Base-by-base conservation (phyloP, 2,113 vertebrate species). In the Anser brachyrhynchus region DNA sequence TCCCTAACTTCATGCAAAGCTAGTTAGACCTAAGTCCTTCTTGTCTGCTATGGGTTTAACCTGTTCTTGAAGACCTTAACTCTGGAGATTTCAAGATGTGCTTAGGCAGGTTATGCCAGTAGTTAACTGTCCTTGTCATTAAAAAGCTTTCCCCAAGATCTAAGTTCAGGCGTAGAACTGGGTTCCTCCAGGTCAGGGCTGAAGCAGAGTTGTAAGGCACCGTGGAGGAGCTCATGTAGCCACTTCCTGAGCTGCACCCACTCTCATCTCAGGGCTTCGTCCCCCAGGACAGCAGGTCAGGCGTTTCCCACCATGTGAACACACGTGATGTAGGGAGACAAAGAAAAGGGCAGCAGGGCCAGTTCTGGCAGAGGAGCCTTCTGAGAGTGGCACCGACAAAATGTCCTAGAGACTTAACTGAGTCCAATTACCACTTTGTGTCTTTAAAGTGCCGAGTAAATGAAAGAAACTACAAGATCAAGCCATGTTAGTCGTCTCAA, bases 391-490 rank as follows among this genome's bases (percentile, higher is more conserved):
- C 74, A 84, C 80, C 73, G 86, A 96, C 57, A 95, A 91, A 96
- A 93, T 82, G 23, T 94, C 93, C 88, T 82, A 25, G 70, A 95
- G 90, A 94, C 85, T 95, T 94, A 87, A 71, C 86, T 54, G 95
- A 86, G 72, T 89, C 95, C 93, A 97, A 89, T 96, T 96, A 96
- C 93, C 41, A 58, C 93, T 93, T 84, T 6, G 78, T 78, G 76
- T 91, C 93, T 96, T 97, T 72, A 72, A 97, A 94, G 88, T 71
- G 71, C 43, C 2, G 1, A 65, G 44, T 77, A 77, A 97, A 96
- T 95, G 92, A 96, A 94, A 96, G 95, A 94, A 84, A 87, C 86
- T 89, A 82, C 66, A 92, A 95, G 95, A 96, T 96, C 95, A 97
- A 96, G 95, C 90, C 58, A 73, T 29, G 82, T 87, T 89, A 84